phyloP scores from a whole-genome alignment of 2,797 vertebrate genomes.

The Discoglossus pictus region DNA sequence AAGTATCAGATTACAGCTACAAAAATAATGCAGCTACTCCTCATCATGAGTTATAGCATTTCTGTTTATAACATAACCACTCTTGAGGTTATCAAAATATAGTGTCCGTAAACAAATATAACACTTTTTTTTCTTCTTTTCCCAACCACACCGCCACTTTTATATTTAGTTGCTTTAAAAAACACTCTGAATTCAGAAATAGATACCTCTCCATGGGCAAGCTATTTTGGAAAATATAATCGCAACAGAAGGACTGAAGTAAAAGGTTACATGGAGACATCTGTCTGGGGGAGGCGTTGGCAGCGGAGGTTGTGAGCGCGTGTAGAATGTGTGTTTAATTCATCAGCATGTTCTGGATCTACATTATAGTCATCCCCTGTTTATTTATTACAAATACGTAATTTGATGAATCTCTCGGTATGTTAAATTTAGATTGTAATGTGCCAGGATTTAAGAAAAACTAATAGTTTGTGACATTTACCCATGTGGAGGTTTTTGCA shows the following conservation, averaged over 20 bases:
- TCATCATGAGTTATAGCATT: too few relatives aligned
- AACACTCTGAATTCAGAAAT: slow-evolving; percentile 24
- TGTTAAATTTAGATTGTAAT: too few relatives aligned
- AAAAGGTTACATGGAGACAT: slow-evolving; percentile 45
- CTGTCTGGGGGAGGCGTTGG: slow-evolving; percentile 29
- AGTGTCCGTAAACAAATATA: slow-evolving; percentile 15
- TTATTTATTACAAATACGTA: neutral
- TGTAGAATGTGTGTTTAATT: neutral
- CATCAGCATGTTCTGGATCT: neutral
- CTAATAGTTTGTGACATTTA: too few relatives aligned
- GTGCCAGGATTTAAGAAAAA: too few relatives aligned
- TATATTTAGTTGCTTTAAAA: slow-evolving; percentile 32
- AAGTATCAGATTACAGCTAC: too few relatives aligned
- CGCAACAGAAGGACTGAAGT: slow-evolving; percentile 19
- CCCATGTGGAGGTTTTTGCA: too few relatives aligned
- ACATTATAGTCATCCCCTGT: neutral
- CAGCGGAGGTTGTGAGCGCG: slow-evolving; percentile 1
- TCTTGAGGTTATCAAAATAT: too few relatives aligned
- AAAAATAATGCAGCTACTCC: too few relatives aligned
- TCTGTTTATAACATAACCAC: too few relatives aligned
- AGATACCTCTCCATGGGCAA: slow-evolving; percentile 15
- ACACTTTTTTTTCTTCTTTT: slow-evolving; percentile 5
- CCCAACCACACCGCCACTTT: neutral
- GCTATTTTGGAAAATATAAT: slow-evolving; percentile 39
- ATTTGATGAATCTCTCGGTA: too few relatives aligned